phyloP scores from a whole-genome alignment of 2,113 vertebrate species.

The Lutjanus erythropterus region DNA sequence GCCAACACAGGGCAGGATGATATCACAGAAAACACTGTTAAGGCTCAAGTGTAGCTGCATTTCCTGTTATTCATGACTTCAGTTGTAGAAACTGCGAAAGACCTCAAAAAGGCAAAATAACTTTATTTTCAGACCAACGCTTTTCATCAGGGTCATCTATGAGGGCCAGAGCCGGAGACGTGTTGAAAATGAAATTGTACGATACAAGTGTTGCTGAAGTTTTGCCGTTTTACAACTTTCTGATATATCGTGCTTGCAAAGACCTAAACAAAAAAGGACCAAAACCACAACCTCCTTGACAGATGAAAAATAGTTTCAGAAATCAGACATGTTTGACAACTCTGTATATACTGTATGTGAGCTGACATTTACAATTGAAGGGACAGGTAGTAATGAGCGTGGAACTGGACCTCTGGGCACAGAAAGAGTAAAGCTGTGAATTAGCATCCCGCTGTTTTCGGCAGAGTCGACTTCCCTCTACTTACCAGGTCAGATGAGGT shows the following conservation, averaged over 20 bases:
- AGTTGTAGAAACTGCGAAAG: too few relatives aligned
- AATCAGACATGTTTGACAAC: not conserved
- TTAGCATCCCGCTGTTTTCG: constrained; percentile 55
- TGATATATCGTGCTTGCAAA: not conserved
- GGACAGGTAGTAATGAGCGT: not conserved
- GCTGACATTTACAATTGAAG: not conserved
- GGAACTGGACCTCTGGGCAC: constrained; percentile 40
- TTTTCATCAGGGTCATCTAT: too few relatives aligned
- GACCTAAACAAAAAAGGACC: not conserved
- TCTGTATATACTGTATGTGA: not conserved
- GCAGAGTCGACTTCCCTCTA: constrained; percentile 41
- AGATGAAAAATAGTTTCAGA: not conserved
- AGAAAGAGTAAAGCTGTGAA: constrained; percentile 39
- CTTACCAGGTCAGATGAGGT: constrained; percentile 29
- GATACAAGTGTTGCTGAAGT: too few relatives aligned
- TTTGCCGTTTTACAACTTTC: not conserved
- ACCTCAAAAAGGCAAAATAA: too few relatives aligned
- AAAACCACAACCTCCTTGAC: not conserved
- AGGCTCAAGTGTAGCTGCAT: constrained; percentile 76
- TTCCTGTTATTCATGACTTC: constrained; percentile 17
- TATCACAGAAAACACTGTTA: constrained; percentile 68
- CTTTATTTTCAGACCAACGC: too few relatives aligned
- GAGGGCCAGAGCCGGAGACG: too few relatives aligned
- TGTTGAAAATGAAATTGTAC: too few relatives aligned
- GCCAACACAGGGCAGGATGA: constrained; percentile 71